Conservation (phyloP, 2,888 invertebrate genomes). For the Enchytraeus crypticus region DNA sequence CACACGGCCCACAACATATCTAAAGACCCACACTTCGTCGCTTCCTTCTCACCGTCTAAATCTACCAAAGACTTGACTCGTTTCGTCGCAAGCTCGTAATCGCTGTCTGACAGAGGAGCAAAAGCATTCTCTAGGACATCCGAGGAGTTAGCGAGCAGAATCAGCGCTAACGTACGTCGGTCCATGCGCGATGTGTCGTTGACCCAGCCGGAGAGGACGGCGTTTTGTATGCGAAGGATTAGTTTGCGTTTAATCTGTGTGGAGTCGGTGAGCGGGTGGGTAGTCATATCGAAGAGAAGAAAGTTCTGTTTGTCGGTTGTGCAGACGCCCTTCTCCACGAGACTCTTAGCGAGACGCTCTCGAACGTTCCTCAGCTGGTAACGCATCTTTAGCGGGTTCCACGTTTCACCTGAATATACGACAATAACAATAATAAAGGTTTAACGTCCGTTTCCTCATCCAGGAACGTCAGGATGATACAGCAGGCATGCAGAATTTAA, state of each 20-base stretch:
- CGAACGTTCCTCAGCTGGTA: conserved; percentile 95
- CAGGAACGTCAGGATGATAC: background rate
- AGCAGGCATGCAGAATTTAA: too few species aligned
- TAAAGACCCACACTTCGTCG: conserved; percentile 60
- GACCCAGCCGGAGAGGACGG: conserved; percentile 80
- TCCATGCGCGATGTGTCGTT: conserved; percentile 97
- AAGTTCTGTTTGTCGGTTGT: conserved; percentile 99
- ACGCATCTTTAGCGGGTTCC: conserved; percentile 96
- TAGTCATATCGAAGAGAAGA: conserved; percentile 98
- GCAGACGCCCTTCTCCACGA: too few species aligned
- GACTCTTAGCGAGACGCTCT: too few species aligned
- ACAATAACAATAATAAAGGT: too few species aligned
- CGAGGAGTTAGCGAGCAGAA: conserved; percentile 91
- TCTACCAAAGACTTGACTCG: conserved; percentile 90
- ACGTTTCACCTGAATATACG: conserved; percentile 81
- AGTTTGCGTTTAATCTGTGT: conserved; percentile 87
- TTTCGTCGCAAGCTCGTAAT: conserved; percentile 95
- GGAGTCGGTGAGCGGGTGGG: conserved; percentile 94
- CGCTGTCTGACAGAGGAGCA: conserved; percentile 85
- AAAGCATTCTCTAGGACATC: conserved; percentile 99
- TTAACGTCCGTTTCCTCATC: too few species aligned
- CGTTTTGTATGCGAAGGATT: conserved; percentile 91
- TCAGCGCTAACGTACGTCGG: conserved; percentile 79
- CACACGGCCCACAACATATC: conserved; percentile 99
- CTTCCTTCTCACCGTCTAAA: conserved; percentile 90